Base-by-base conservation (phyloP, 2,113 vertebrate genomes). In the Tiliqua scincoides region DNA sequence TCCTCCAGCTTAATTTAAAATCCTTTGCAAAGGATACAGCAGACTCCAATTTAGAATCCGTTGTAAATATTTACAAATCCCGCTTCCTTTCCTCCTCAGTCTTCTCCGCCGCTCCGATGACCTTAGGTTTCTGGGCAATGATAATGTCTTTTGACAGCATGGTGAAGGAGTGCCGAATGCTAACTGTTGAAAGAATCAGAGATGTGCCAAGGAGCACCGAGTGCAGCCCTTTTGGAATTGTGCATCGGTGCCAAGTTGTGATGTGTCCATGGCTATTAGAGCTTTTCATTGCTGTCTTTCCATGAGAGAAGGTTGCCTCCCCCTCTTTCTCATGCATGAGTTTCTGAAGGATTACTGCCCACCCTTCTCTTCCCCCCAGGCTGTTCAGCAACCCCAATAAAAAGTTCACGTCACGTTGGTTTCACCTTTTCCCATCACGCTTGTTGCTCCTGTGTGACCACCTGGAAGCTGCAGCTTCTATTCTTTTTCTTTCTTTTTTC, bases 191-290 rank as follows among this genome's bases (percentile, higher is more conserved):
- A 2, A 2, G 93, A 90, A 91, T 90, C 86, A 79, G 65, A 87
- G 87, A 93, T 92, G 87, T 92, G n/a, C 92, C 88, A 90, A 25
- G 86, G 85, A 63, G 91, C 91, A 80, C 78, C 84, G 57, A 71
- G 79, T 43, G 71, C 86, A 18, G 18, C 14, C 57, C 80, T 85
- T 90, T 85, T 78, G 88, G 83, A 80, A 84, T 78, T 89, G 61
- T 68, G n/a, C 88, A 92, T 88, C 94, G 94, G 92, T 48, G 43
- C 89, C 37, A 89, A 62, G 91, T 92, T 93, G 90, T 23, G 85
- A 86, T 88, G 80, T 93, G 93, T 94, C 93, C 90, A 85, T 90
- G 86, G 89, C 73, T 82, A 87, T 94, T 95, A 91, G 84, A 79
- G 54, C 57, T 65, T 80, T 67, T 73, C 84, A 87, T 83, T 88